Percentiles rank a stretch among this genome's conserved stretches.
phyloP scores from a whole-genome alignment of 2,113 vertebrate genomes.

The Istiophorus platypterus region DNA sequence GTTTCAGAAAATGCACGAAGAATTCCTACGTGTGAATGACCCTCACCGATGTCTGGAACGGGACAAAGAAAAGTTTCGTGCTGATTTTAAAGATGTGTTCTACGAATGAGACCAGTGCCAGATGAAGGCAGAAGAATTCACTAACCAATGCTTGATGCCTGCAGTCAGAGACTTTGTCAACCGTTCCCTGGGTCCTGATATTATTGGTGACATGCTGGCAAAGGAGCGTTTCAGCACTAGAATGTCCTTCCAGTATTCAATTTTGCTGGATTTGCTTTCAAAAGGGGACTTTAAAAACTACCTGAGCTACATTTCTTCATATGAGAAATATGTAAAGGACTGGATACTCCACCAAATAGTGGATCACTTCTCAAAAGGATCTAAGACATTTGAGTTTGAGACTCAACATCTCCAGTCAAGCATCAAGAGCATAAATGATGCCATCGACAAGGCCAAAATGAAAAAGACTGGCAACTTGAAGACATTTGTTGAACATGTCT shows the following conservation, averaged over 20 bases:
- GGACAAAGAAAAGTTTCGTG: slow-evolving; percentile 46
- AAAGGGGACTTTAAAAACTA: slow-evolving; percentile 1
- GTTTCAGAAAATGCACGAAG: slow-evolving; percentile 70
- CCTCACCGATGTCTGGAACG: slow-evolving; percentile 41
- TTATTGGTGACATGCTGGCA: slow-evolving; percentile 68
- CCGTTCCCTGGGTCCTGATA: slow-evolving; percentile 58
- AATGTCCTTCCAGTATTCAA: slow-evolving; percentile 48
- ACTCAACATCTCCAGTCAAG: slow-evolving; percentile 21
- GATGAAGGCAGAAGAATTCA: slow-evolving; percentile 78
- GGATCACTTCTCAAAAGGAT: slow-evolving; percentile 32
- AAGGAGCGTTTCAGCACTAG: slow-evolving; percentile 51
- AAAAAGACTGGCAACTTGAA: slow-evolving; percentile 22
- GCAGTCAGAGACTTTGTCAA: slow-evolving; percentile 60
- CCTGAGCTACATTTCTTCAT: not conserved
- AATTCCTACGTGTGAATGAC: slow-evolving; percentile 68
- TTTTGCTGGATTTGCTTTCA: slow-evolving; percentile 65
- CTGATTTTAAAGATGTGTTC: slow-evolving; percentile 74
- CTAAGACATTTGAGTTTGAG: slow-evolving; percentile 30
- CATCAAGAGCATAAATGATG: slow-evolving; percentile 42
- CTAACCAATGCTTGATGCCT: slow-evolving; percentile 55
- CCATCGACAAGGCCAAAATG: slow-evolving; percentile 44
- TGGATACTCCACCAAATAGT: slow-evolving; percentile 57
- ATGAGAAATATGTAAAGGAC: slow-evolving; percentile 47
- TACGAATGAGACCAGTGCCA: slow-evolving; percentile 70
- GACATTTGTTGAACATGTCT: slow-evolving; percentile 60